Evolutionary conservation across 92 coral and sea anemone genomes (phyloP).

Genomic region (Phenganax marumi): DNA sequence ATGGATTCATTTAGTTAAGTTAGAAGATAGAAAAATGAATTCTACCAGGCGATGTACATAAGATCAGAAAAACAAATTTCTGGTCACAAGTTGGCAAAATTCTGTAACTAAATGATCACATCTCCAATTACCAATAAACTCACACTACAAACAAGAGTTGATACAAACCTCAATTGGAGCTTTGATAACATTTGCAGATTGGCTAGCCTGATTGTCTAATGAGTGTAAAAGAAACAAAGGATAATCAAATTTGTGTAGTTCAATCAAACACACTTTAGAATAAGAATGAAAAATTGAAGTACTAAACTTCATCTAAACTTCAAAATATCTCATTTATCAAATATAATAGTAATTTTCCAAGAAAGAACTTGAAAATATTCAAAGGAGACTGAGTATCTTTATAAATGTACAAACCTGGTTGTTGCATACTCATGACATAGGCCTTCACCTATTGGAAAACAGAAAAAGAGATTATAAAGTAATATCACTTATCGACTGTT

Average conservation of each 20-base stretch:
- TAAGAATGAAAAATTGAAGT: neutral
- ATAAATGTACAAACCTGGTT: constrained; percentile 17
- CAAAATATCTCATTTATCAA: neutral
- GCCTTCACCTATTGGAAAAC: constrained; percentile 32
- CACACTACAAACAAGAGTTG: neutral
- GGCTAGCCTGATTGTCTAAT: constrained; percentile 22
- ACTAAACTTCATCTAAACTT: neutral
- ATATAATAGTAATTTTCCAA: no score
- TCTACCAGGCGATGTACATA: no score
- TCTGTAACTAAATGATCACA: neutral
- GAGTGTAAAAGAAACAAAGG: neutral
- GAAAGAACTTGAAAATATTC: no score
- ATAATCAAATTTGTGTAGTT: no score
- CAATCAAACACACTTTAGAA: neutral
- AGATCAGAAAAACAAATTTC: no score
- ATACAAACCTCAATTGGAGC: constrained; percentile 47
- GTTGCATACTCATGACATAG: constrained; percentile 41
- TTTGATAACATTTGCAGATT: constrained; percentile 31
- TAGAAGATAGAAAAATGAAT: no score
- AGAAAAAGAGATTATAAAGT: no score
- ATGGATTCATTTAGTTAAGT: no score
- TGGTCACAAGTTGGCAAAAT: no score
- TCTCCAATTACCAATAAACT: neutral
- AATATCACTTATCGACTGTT: no score
- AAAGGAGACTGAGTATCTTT: neutral